Evolutionary conservation across 2,797 vertebrate species (phyloP), one percentile per base, ranked within the genome.

Genomic region (Chaenodraco wilsoni): DNA sequence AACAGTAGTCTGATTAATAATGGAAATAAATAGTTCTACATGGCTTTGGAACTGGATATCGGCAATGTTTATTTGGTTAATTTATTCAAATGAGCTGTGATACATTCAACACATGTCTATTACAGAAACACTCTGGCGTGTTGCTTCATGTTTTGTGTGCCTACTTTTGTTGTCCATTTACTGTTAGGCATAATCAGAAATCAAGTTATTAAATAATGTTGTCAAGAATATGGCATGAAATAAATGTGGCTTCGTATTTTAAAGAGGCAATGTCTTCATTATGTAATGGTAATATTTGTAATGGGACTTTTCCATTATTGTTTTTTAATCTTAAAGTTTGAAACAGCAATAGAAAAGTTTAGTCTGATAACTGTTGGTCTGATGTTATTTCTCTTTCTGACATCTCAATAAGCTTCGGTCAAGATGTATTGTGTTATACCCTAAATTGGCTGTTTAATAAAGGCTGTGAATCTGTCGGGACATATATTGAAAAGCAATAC

Each of bases 401-500:
- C 68, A 65, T 68, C 45, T 71, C 44, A 58, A 62, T 79, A 44
- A 55, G 41, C 45, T 81, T 65, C 71, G 60, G 59, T 67, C 17
- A 54, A 60, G 73, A 87, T 85, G 77, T 73, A 85, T 83, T 49
- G 17, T 46, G 31, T 69, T 57, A 37, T 41, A 33, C 1, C n/a
- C 15, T 62, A 63, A 75, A 80, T 72, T 63, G 40, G 23, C 74
- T 48, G 59, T 70, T 76, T 76, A 86, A 82, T 74, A 65, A 49
- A 76, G 64, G 44, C 64, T 40, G 21, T 72, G 76, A 80, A 84
- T 82, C 65, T 82, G 78, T 57, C 11, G 63, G 76, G 82, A 80
- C 60, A 62, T 64, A 67, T 64, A 67, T 68, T 64, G 61, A 79
- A 81, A 89, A 82, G 45, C 65, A 70, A 69, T 57, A 51, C 52